Base-by-base conservation (phyloP, 2,888 invertebrate species). In the Artemia sp. region DNA sequence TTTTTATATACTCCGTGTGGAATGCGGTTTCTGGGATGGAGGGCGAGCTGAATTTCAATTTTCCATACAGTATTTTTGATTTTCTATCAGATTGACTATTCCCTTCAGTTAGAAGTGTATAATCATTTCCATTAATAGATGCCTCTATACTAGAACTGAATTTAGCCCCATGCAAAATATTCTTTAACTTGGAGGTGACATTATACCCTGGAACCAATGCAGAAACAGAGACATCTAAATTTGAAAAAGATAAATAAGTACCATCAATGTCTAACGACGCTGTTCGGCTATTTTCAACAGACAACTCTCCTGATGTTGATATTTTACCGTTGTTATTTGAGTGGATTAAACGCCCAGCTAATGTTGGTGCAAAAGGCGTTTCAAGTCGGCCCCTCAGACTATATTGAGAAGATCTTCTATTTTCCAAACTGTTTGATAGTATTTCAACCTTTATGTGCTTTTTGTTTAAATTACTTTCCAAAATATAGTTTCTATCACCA, bases 81-180 rank as follows among this genome's bases (percentile, higher is more conserved):
- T 58, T 58, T n/a, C 64, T 51, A 11, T 68, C 5, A 6, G 52
- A 66, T 24, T 66, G 68, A 12, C 51, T 66, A 50, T 58, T 66
- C 12, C 70, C 68, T 12, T 19, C 14, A 11, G 70, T 52, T 50
- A 58, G 51, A 6, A 64, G 52, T 11, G n/a, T 12, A 12, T 68
- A 51, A n/a, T 52, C 68, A 10, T 72, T 67, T 4, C 52, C 52
- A 69, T 72, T 72, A 71, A 71, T 71, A 12, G 52, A 12, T 9
- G 70, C 70, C 51, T 69, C 51, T 14, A 68, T 66, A 51, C 52
- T 10, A n/a, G 70, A 68, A n/a, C 67, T 64, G 9, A 72, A 4
- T 24, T 67, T 67, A 12, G 51, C 53, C 19, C 64, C 66, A 11
- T 14, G 51, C 11, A 72, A 19, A 11, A 67, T 12, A 51, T 70